Evolutionary conservation across 2,888 invertebrate species (phyloP), one percentile per base, ranked within the genome.

Genomic region (Cosmia trapezina): DNA sequence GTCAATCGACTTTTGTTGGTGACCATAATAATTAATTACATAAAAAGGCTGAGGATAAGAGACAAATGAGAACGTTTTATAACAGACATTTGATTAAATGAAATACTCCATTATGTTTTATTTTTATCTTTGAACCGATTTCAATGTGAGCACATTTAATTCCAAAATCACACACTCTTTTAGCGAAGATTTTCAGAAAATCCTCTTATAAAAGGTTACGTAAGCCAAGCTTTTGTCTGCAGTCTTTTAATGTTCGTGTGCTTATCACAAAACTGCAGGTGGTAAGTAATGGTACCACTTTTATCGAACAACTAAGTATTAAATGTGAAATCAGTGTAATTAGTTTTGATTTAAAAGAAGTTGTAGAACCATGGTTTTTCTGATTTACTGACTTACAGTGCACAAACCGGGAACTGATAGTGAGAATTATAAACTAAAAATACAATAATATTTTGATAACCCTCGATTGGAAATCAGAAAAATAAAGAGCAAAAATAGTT

Each of bases 211-310:
- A 64, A 73, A 72, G 79, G 59, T 41, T 57, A 11, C 33, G 57
- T 22, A 22, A 70, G 64, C 66, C 60, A 74, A 65, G 57, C 60
- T 45, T 73, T 69, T 69, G 59, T 73, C 74, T 66, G 66, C 64
- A 70, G 51, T 56, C 54, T 53, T 72, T 78, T 70, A 83, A 75
- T 66, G 53, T 41, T 62, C 51, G 54, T 45, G 61, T 11, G 49
- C 70, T 83, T 76, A 83, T 83, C 81, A 60, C n/a, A 41, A 60
- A 49, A 51, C n/a, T 57, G 65, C 73, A 73, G 75, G 57, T 70
- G 67, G 56, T 33, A 37, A 43, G 41, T 49, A 59, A 78, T 67
- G 47, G 33, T 43, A 45, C 17, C 43, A 76, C 41, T 61, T 75
- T 76, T 56, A 76, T 64, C 41, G 59, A 81, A 53, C 22, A 45